Evolutionary conservation across 2,888 invertebrate species (phyloP).

Genomic region (Beris chalybata): DNA sequence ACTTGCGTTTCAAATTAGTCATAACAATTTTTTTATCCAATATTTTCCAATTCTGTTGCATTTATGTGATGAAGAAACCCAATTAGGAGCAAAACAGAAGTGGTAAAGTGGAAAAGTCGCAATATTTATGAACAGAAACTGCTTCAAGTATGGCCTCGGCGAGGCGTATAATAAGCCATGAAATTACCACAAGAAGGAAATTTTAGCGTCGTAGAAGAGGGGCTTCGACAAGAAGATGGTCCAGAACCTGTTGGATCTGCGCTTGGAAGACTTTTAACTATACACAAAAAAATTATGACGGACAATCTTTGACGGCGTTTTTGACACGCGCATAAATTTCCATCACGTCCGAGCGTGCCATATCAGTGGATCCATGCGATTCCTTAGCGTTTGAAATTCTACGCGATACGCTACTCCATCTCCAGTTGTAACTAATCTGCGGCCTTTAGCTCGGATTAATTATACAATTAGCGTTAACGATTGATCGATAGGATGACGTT

Average conservation of each 20-base stretch:
- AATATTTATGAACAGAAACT: too few relatives aligned
- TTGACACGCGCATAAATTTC: conserved; percentile 37
- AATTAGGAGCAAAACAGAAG: too few relatives aligned
- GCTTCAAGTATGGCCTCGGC: too few relatives aligned
- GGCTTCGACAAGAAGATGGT: conserved; percentile 2
- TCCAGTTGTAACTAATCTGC: conserved; percentile 11
- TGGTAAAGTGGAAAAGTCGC: too few relatives aligned
- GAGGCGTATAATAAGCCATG: neutral
- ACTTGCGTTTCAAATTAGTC: too few relatives aligned
- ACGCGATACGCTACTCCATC: too few relatives aligned
- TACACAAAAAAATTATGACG: neutral
- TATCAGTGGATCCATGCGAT: conserved; percentile 2
- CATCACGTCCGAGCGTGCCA: conserved; percentile 35
- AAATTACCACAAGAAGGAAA: neutral
- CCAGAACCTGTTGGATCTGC: conserved; percentile 4
- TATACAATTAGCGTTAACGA: conserved; percentile 37
- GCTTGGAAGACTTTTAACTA: conserved; percentile 8
- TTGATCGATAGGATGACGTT: conserved; percentile 36
- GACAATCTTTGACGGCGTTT: conserved; percentile 22
- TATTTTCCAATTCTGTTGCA: too few relatives aligned
- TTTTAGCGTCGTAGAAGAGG: too few relatives aligned
- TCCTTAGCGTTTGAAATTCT: too few relatives aligned
- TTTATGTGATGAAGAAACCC: too few relatives aligned
- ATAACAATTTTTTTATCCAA: too few relatives aligned
- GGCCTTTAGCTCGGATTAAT: conserved; percentile 35